Evolutionary conservation across 1,140 invertebrate genomes (phyloP).

Genomic region (Drosophila sulfurigaster): DNA sequence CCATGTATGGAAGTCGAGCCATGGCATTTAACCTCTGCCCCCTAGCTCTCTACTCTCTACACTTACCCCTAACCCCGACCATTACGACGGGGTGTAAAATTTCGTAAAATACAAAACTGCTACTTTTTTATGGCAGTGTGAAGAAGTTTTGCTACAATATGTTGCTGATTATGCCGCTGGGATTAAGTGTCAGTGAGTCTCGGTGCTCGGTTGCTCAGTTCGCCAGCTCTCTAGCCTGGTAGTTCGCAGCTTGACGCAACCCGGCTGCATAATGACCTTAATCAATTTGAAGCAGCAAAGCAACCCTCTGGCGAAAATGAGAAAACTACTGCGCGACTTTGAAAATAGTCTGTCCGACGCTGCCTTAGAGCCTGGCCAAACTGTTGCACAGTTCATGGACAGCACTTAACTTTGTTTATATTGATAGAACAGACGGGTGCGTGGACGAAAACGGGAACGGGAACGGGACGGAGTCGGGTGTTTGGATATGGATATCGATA

Average conservation of each 20-base stretch:
- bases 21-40: constrained; percentile 63
- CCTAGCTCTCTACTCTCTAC: neutral
- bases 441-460: neutral
- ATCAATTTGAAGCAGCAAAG: constrained; percentile 71
- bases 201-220: constrained; percentile 26
- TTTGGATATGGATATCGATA: constrained; percentile 51
- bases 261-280: constrained; percentile 82
- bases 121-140: constrained; percentile 57
- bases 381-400: constrained; percentile 63
- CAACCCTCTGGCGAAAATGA: constrained; percentile 46
- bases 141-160: constrained; percentile 81
- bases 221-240: neutral
- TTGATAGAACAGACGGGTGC: neutral
- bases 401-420: constrained; percentile 49
- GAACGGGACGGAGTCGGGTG: neutral
- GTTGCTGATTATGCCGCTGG: constrained; percentile 82
- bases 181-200: constrained; percentile 75
- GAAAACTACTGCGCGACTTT: constrained; percentile 41
- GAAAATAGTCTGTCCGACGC: constrained; percentile 36
- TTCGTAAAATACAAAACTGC: constrained; percentile 64
- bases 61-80: neutral
- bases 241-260: constrained; percentile 35
- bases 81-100: constrained; percentile 58
- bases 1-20: constrained; percentile 10
- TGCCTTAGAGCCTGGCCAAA: constrained; percentile 32